Conservation (phyloP, 2,797 vertebrate genomes). For the Trachurus trachurus region DNA sequence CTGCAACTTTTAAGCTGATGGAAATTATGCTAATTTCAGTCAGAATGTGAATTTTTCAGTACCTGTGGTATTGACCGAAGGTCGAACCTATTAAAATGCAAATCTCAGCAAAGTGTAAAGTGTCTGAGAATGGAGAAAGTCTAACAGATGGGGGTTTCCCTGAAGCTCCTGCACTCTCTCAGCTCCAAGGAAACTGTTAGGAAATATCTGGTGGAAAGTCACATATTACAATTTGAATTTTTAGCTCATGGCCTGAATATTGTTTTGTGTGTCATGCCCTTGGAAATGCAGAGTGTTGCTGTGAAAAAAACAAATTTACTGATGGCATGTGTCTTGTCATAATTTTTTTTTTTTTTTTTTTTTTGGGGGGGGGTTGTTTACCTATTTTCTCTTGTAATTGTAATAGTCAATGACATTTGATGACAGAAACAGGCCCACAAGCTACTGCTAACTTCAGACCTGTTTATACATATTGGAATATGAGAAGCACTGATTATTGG, state of each 20-base stretch:
- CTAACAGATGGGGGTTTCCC: slow-evolving; percentile 69
- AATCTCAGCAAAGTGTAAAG: slow-evolving; percentile 84
- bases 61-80: slow-evolving; percentile 88
- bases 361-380: too few species aligned
- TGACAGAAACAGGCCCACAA: not conserved
- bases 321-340: slow-evolving; percentile 35
- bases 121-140: slow-evolving; percentile 79
- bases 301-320: slow-evolving; percentile 54
- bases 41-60: slow-evolving; percentile 82
- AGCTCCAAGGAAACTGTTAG: slow-evolving; percentile 49
- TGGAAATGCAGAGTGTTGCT: slow-evolving; percentile 62
- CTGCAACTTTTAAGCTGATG: slow-evolving; percentile 85
- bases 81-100: slow-evolving; percentile 90
- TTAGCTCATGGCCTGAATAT: slow-evolving; percentile 51
- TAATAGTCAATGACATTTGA: not conserved
- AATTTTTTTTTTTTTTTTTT: not conserved
- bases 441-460: not conserved
- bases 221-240: slow-evolving; percentile 59
- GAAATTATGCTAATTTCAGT: slow-evolving; percentile 88
- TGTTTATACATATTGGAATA: not conserved
- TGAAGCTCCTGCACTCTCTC: slow-evolving; percentile 56
- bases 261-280: slow-evolving; percentile 48
- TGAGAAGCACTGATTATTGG: not conserved
- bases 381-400: slow-evolving; percentile 11
- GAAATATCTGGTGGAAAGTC: slow-evolving; percentile 54